phyloP scores from a whole-genome alignment of 2,888 invertebrate genomes.

The Sclerodermus sp. region DNA sequence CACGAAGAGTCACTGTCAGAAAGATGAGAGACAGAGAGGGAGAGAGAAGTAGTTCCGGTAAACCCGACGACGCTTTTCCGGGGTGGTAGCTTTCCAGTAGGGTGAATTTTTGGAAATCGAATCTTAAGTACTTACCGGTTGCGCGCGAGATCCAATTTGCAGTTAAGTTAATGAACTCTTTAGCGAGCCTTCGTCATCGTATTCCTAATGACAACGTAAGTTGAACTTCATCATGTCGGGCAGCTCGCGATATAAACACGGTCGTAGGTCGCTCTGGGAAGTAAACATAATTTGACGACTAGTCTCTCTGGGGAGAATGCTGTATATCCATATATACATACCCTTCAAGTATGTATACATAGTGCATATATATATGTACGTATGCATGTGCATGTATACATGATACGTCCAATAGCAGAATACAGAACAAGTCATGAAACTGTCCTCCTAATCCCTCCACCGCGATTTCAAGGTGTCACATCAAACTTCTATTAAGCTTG shows the following conservation, averaged over 20 bases:
- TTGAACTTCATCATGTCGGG: background rate
- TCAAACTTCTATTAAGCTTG: too few relatives aligned
- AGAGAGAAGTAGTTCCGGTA: too few relatives aligned
- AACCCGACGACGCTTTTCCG: too few relatives aligned
- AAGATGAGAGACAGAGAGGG: too few relatives aligned
- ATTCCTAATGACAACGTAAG: background rate
- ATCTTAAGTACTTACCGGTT: background rate
- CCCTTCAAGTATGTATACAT: background rate
- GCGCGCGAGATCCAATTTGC: background rate
- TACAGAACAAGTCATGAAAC: constrained; percentile 5
- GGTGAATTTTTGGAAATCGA: background rate
- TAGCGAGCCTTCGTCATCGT: background rate
- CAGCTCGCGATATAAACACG: constrained; percentile 8
- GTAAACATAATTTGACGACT: constrained; percentile 26
- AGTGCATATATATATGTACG: background rate
- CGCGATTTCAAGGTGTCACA: constrained; percentile 2
- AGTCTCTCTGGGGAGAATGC: constrained; percentile 4
- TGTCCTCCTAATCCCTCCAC: constrained; percentile 25
- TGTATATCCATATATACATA: too few relatives aligned
- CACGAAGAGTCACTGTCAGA: too few relatives aligned
- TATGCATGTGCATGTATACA: background rate
- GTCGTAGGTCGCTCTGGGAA: constrained; percentile 1
- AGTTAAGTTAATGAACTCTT: background rate
- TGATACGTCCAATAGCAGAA: background rate
- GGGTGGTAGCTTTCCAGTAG: too few relatives aligned